phyloP scores from a whole-genome alignment of 2,797 vertebrate species.

The Pitangus sulphuratus region DNA sequence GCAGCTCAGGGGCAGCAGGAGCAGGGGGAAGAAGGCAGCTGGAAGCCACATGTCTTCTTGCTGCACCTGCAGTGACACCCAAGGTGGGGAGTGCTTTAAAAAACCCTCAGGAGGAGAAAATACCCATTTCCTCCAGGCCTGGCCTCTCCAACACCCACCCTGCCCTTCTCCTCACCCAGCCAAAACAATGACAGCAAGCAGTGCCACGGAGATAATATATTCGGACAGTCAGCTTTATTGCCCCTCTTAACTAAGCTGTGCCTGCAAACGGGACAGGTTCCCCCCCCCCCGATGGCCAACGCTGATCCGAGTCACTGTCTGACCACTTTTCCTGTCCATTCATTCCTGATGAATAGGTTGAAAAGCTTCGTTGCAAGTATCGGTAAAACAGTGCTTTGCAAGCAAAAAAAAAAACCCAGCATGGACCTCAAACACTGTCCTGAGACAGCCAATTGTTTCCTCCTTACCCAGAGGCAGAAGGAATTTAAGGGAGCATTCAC shows the following conservation, averaged over 20 bases:
- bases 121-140: not conserved
- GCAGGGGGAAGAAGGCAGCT: not conserved
- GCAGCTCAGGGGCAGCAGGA: slow-evolving; percentile 1
- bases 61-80: not conserved
- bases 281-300: not conserved
- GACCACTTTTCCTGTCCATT: not conserved
- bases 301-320: not conserved
- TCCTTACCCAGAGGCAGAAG: not conserved
- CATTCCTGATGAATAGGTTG: not conserved
- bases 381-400: not conserved
- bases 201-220: not conserved
- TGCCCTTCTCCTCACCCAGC: not conserved
- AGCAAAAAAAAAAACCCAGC: not conserved
- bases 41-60: not conserved
- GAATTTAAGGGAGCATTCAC: not conserved
- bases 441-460: not conserved
- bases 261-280: not conserved
- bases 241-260: not conserved
- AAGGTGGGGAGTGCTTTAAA: not conserved
- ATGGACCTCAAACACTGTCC: not conserved
- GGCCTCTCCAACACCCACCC: not conserved
- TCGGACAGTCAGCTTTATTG: not conserved
- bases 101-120: not conserved
- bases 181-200: not conserved
- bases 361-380: not conserved